phyloP scores from a whole-genome alignment of 2,797 vertebrate species.

The Sebastes vulpes region DNA sequence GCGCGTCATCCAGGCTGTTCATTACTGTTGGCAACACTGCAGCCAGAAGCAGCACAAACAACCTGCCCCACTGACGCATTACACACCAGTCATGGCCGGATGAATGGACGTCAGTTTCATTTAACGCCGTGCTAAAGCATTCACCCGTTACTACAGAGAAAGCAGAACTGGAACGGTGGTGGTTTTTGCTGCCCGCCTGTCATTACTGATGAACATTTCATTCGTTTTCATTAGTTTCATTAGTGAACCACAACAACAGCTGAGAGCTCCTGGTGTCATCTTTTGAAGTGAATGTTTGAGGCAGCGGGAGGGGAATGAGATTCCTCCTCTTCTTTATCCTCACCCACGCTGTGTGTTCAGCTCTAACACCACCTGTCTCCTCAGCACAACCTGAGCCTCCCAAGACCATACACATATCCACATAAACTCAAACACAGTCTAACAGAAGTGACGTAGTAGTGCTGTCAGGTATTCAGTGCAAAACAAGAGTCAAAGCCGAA shows the following conservation, averaged over 20 bases:
- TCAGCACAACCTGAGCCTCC: slow-evolving; percentile 17
- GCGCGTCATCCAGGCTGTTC: slow-evolving; percentile 71
- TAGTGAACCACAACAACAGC: slow-evolving; percentile 39
- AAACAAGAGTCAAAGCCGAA: background rate
- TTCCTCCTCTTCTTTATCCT: slow-evolving; percentile 57
- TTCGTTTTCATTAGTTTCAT: slow-evolving; percentile 38
- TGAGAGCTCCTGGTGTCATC: slow-evolving; percentile 29
- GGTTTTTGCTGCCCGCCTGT: background rate
- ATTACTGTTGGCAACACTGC: slow-evolving; percentile 69
- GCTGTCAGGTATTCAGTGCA: background rate
- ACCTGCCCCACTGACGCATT: slow-evolving; percentile 50
- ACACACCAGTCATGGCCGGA: slow-evolving; percentile 5
- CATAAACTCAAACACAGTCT: background rate
- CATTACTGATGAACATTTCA: slow-evolving; percentile 17
- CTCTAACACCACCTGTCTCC: slow-evolving; percentile 74
- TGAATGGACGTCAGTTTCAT: slow-evolving; percentile 15
- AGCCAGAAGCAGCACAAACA: slow-evolving; percentile 64
- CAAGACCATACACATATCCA: background rate
- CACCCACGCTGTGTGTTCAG: slow-evolving; percentile 65
- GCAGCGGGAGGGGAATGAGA: slow-evolving; percentile 72
- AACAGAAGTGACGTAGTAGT: background rate
- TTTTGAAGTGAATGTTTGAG: slow-evolving; percentile 64
- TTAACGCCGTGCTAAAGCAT: slow-evolving; percentile 6
- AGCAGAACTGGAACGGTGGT: background rate
- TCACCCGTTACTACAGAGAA: background rate